Conservation (phyloP, 92 coral and sea anemone species). For the Actinostola sp. region DNA sequence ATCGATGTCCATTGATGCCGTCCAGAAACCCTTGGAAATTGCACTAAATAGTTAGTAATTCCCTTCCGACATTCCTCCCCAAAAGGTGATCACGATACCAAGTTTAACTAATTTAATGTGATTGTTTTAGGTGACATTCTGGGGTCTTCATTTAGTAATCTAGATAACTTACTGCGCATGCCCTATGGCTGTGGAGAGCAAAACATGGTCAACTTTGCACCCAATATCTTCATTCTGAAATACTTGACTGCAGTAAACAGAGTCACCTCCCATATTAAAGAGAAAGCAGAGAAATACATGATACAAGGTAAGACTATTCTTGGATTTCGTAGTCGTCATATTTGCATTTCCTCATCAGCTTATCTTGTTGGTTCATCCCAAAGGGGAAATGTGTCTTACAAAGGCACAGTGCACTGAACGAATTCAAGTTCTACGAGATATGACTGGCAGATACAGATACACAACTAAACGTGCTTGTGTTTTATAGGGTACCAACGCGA, state of each 20-base stretch:
- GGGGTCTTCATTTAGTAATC: slow-evolving; percentile 84
- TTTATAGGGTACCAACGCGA: slow-evolving; percentile 89
- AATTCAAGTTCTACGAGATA: background rate
- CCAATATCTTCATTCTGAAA: slow-evolving; percentile 83
- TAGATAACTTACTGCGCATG: slow-evolving; percentile 90
- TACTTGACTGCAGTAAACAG: slow-evolving; percentile 78
- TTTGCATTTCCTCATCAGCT: too few species aligned
- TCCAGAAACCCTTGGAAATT: too few species aligned
- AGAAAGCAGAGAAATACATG: slow-evolving; percentile 82
- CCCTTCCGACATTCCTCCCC: too few species aligned
- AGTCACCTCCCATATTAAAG: slow-evolving; percentile 61
- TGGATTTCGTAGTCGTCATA: too few species aligned
- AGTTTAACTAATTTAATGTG: too few species aligned
- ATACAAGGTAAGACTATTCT: slow-evolving; percentile 82
- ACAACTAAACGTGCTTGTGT: too few species aligned
- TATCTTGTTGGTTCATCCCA: too few species aligned
- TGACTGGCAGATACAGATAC: background rate
- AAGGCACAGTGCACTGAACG: too few species aligned
- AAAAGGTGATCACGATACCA: too few species aligned
- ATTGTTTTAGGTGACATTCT: slow-evolving; percentile 85
- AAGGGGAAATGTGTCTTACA: too few species aligned
- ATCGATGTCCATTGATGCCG: too few species aligned
- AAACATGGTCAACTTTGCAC: slow-evolving; percentile 98
- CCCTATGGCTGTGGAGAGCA: slow-evolving; percentile 99
- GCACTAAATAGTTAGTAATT: too few species aligned